These are phyloP conservation scores for Tethya wilhelma DNA, from an alignment of 37 sponge, comb jelly and placozoan genomes.

Conservation along the genomic window DNA sequence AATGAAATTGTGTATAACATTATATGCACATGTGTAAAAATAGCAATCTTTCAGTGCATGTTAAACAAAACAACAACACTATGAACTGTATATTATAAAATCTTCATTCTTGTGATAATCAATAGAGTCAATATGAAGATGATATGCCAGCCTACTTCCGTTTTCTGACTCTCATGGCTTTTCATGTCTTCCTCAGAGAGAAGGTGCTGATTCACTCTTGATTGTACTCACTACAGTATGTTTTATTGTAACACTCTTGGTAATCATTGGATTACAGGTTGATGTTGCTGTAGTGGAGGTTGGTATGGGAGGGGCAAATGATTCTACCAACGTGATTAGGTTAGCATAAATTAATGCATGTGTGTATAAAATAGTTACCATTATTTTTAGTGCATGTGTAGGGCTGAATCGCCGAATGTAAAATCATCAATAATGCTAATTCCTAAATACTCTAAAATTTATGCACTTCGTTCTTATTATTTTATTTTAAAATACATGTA, in stretches of 20 bases:
- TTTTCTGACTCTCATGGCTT: slow-evolving; percentile 87
- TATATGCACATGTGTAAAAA: too few relatives aligned
- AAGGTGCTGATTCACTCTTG: slow-evolving; percentile 44
- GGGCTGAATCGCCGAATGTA: too few relatives aligned
- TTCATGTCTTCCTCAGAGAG: slow-evolving; percentile 82
- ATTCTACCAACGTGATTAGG: slow-evolving; percentile 90
- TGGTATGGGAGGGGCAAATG: slow-evolving; percentile 94
- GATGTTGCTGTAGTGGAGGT: slow-evolving; percentile 98
- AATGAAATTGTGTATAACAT: too few relatives aligned
- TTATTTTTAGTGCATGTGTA: too few relatives aligned
- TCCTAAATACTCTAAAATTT: too few relatives aligned
- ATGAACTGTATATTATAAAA: too few relatives aligned
- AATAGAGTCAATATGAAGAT: too few relatives aligned
- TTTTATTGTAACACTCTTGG: background rate
- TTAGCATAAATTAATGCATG: slow-evolving; percentile 14
- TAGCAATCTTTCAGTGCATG: too few relatives aligned
- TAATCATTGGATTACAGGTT: slow-evolving; percentile 41
- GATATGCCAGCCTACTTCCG: slow-evolving; percentile 84
- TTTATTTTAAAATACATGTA: too few relatives aligned
- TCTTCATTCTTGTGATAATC: background rate
- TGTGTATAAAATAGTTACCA: background rate
- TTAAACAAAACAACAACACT: too few relatives aligned
- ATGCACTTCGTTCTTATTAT: too few relatives aligned
- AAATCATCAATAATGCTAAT: too few relatives aligned
- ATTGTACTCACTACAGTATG: background rate